phyloP scores from a whole-genome alignment of 1,140 invertebrate genomes.

The Diorhabda sublineata region DNA sequence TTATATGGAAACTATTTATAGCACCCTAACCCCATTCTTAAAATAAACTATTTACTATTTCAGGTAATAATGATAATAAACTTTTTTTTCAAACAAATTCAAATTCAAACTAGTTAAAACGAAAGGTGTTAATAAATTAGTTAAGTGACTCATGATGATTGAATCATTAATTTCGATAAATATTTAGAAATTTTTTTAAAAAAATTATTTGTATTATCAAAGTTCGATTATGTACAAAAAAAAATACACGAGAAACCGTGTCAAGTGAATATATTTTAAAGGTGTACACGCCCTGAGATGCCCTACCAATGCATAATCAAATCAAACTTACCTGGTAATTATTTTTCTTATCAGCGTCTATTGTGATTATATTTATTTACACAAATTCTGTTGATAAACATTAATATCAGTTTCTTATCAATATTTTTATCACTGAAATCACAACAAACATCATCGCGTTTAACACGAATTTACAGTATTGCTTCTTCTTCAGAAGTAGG shows the following conservation, averaged over 20 bases:
- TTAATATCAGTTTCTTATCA: conserved; percentile 11
- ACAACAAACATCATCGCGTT: conserved; percentile 10
- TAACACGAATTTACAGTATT: neutral
- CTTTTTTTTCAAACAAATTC: conserved; percentile 19
- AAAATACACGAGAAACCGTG: neutral
- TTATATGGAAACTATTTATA: too few relatives aligned
- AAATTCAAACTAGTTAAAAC: conserved; percentile 9
- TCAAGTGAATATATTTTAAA: neutral
- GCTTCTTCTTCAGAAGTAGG: neutral
- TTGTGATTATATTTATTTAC: conserved; percentile 8
- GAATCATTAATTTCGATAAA: neutral
- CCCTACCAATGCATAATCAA: neutral
- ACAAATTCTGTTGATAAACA: conserved; percentile 5
- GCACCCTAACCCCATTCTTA: too few relatives aligned
- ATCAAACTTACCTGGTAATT: conserved; percentile 12
- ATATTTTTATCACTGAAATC: conserved; percentile 9
- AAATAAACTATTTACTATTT: too few relatives aligned
- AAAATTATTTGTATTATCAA: neutral
- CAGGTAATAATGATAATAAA: too few relatives aligned
- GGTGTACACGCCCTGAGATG: conserved; percentile 15
- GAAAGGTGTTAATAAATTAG: neutral
- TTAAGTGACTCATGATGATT: too few relatives aligned
- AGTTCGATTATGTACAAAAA: neutral
- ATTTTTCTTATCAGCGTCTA: conserved; percentile 11
- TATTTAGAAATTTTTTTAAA: neutral